Conservation (phyloP, 2,113 vertebrate genomes). For the Fulmarus glacialis region DNA sequence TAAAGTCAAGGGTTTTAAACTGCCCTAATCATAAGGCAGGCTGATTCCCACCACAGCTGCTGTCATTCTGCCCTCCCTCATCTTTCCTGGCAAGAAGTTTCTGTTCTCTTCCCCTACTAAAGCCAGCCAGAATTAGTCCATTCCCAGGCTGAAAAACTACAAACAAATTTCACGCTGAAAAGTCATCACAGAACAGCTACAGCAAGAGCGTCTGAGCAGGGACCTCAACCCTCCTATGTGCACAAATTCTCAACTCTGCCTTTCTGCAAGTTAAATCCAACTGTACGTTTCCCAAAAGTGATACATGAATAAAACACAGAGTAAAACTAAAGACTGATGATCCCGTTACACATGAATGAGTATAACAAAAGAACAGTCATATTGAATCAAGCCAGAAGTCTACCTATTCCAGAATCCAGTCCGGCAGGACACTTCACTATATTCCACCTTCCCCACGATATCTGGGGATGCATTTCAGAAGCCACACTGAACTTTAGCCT, state of each 20-base stretch:
- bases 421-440: neutral
- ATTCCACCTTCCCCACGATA: neutral
- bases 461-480: neutral
- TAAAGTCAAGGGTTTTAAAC: neutral
- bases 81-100: neutral
- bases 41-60: neutral
- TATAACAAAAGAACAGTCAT: neutral
- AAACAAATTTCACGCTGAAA: neutral
- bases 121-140: neutral
- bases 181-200: neutral
- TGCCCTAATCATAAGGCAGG: neutral
- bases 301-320: neutral
- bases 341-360: fast-evolving
- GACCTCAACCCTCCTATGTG: fast-evolving
- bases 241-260: neutral
- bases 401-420: neutral
- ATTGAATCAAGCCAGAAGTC: neutral
- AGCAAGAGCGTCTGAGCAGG: neutral
- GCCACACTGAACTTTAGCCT: neutral
- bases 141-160: neutral
- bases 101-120: neutral
- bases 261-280: neutral
- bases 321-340: neutral
- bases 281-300: fast-evolving
- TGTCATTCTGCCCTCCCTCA: neutral